These are phyloP conservation scores for Pituophis catenifer DNA, from an alignment of 2,113 vertebrate genomes.

Conservation along the genomic window DNA sequence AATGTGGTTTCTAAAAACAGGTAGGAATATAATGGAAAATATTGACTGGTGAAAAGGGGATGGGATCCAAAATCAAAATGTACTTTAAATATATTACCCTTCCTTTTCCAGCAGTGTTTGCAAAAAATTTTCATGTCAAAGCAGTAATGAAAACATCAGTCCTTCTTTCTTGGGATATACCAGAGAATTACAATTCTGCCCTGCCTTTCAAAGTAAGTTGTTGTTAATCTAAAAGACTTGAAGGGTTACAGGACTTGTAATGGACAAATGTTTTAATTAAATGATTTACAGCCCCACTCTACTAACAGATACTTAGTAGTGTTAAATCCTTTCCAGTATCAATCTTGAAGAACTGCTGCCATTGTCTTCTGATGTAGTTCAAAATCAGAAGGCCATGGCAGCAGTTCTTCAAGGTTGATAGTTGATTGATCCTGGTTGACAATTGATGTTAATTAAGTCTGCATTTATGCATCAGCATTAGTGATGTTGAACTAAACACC, in stretches of 20 bases:
- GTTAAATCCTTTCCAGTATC: not conserved
- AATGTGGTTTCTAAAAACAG: slow-evolving; percentile 53
- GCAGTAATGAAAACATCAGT: slow-evolving; percentile 98
- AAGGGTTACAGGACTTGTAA: not conserved
- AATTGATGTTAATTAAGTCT: not conserved
- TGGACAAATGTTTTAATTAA: not conserved
- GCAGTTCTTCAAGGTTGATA: not conserved
- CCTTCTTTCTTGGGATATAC: slow-evolving; percentile 96
- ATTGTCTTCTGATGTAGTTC: not conserved
- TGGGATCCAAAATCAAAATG: slow-evolving; percentile 53
- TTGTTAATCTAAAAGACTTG: slow-evolving; percentile 16
- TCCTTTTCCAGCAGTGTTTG: slow-evolving; percentile 99
- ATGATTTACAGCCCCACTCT: not conserved
- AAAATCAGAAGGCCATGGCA: not conserved
- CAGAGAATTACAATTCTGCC: slow-evolving; percentile 97
- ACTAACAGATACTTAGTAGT: not conserved
- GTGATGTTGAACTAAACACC: not conserved
- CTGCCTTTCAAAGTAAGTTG: slow-evolving; percentile 95
- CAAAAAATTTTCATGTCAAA: slow-evolving; percentile 99
- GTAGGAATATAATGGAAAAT: slow-evolving; percentile 55
- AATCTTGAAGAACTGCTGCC: not conserved
- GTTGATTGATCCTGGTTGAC: not conserved
- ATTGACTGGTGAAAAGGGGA: slow-evolving; percentile 40
- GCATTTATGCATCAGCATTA: not conserved
- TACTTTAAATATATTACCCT: slow-evolving; percentile 90